Percentiles rank a stretch among this genome's conserved stretches.
These are phyloP conservation scores for Carlito syrichta DNA, from an alignment of 2,113 vertebrate species.

Conservation along the genomic window DNA sequence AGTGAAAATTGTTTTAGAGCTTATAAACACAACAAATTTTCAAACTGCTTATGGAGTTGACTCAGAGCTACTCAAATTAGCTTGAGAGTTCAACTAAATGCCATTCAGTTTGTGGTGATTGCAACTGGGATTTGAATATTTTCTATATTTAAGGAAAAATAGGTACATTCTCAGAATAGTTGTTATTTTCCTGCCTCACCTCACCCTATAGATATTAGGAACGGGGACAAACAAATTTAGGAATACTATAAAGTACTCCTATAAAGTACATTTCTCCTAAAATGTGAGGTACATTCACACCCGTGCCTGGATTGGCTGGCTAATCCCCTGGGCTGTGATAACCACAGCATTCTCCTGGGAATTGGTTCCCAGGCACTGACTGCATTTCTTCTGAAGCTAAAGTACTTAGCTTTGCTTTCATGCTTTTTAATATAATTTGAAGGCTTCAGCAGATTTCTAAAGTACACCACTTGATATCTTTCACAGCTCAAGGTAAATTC, in stretches of 20 bases:
- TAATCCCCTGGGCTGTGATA: not conserved
- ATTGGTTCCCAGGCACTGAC: no score
- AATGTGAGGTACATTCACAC: not conserved
- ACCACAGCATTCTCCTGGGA: not conserved
- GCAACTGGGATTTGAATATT: not conserved
- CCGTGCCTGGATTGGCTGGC: not conserved
- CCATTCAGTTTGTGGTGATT: not conserved
- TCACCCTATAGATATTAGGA: not conserved
- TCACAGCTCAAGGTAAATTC: not conserved
- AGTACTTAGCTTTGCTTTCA: not conserved
- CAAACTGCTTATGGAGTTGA: not conserved
- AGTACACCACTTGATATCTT: not conserved
- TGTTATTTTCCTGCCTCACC: no score
- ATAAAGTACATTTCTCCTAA: not conserved
- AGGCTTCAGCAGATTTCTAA: not conserved
- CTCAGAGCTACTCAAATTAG: not conserved
- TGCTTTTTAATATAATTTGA: not conserved
- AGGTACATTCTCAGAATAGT: not conserved
- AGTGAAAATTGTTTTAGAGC: slow-evolving; percentile 23
- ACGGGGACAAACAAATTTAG: not conserved
- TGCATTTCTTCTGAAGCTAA: not conserved
- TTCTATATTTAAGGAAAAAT: not conserved
- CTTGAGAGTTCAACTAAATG: not conserved
- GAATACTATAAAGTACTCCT: not conserved
- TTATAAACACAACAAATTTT: slow-evolving; percentile 37